Base-by-base conservation (phyloP, 2,113 vertebrate species). In the Herpetotheres cachinnans region DNA sequence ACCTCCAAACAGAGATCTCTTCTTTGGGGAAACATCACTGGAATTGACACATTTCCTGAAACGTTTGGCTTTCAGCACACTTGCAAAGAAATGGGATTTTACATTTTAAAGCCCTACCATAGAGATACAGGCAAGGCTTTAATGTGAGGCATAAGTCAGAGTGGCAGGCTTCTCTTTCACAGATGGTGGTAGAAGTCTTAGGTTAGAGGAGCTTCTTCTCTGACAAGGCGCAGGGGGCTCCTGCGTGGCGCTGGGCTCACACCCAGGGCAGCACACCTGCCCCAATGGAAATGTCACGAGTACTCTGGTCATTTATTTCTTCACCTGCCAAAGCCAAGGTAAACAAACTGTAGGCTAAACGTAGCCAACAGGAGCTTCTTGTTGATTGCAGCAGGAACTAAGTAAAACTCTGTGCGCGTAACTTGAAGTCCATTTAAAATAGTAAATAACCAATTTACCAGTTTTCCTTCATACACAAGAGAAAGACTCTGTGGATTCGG, bases 161-260 rank as follows among this genome's bases (percentile, higher is more conserved):
- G 69, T 3, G 4, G 65, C 61, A 73, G 42, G 55, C 71, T 84
- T 42, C 63, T 58, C 26, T 52, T 44, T 32, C 62, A 26, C 0
- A 16, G 36, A 20, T 0, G 4, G 47, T 18, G 54, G 47, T 11
- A 11, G 38, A 55, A 44, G 36, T 25, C 32, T 42, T 27, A 49
- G 50, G 14, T 26, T 38, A 44, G 77, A 24, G 44, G 20, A 88
- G 73, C 27, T 61, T 76, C 27, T 61, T 76, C 27, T 71, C 30
- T 27, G 67, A 44, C 0, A 1, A 66, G 49, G 84, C 0, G 0
- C 38, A 16, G 16, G 36, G 13, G 17, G 22, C 14, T 73, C n/a
- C 21, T 1, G 5, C 0, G 0, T 0, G 1, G 61, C 0, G 0
- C 71, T 27, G 80, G 50, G 56, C 47, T 84, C 10, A 8, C 0